Percentiles rank a stretch among this genome's conserved stretches.
phyloP scores from a whole-genome alignment of 2,888 invertebrate genomes.

The Acrocyrtus sp. region DNA sequence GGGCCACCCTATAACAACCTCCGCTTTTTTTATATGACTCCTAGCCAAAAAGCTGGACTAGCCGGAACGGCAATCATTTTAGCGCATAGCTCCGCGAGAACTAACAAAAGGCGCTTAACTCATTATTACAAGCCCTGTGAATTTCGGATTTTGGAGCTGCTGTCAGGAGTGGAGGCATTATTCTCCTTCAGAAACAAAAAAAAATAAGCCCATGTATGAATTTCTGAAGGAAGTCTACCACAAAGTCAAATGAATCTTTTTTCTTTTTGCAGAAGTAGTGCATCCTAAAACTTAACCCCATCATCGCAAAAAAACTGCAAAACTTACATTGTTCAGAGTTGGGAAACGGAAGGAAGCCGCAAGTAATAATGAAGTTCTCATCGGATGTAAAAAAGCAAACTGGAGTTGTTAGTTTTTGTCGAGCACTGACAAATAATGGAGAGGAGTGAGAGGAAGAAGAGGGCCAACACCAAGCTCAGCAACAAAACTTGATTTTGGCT shows the following conservation, averaged over 20 bases:
- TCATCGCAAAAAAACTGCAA: too few relatives aligned
- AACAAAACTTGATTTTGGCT: not conserved
- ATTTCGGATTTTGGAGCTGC: not conserved
- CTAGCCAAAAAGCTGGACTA: not conserved
- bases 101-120: not conserved
- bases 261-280: too few relatives aligned
- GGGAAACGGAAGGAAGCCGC: not conserved
- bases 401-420: not conserved
- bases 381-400: not conserved
- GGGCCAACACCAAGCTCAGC: not conserved
- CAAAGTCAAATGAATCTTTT: too few relatives aligned
- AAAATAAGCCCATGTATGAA: too few relatives aligned
- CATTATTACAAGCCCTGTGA: not conserved
- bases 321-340: too few relatives aligned
- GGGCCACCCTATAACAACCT: not conserved
- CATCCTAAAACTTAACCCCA: too few relatives aligned
- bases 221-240: too few relatives aligned
- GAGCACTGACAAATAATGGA: too few relatives aligned
- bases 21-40: not conserved
- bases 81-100: too few relatives aligned
- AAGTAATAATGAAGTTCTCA: not conserved
- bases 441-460: not conserved
- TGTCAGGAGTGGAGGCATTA: not conserved
- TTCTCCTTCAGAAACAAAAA: too few relatives aligned
- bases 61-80: not conserved